These are phyloP conservation scores for Eupithecia dodoneata DNA, from an alignment of 2,888 invertebrate genomes.

Conservation along the genomic window DNA sequence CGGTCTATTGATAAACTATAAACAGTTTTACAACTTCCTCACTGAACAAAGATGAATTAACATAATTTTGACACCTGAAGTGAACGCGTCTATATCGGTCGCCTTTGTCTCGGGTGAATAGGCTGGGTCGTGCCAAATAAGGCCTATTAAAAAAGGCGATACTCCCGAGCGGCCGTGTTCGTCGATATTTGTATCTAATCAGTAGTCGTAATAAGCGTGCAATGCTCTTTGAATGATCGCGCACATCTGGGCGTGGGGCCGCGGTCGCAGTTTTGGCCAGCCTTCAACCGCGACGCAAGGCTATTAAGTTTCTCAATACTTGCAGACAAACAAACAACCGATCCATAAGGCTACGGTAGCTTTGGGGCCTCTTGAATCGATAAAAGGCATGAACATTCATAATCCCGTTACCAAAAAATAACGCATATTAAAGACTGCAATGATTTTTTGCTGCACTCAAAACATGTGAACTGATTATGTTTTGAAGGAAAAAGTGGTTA, in stretches of 20 bases:
- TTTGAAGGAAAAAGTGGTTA: constrained; percentile 64
- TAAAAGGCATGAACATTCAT: constrained; percentile 20
- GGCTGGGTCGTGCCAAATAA: constrained; percentile 46
- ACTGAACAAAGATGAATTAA: constrained; percentile 59
- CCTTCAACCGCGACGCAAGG: constrained; percentile 78
- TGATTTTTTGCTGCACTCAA: constrained; percentile 49
- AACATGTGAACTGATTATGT: constrained; percentile 70
- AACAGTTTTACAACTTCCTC: constrained; percentile 78
- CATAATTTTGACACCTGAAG: constrained; percentile 46
- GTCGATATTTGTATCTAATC: constrained; percentile 58
- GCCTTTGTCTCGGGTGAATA: constrained; percentile 45
- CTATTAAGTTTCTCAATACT: constrained; percentile 74
- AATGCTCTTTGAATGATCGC: constrained; percentile 59
- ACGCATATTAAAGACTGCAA: constrained; percentile 37
- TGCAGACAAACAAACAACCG: constrained; percentile 62
- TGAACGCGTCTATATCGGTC: constrained; percentile 48
- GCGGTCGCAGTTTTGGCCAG: constrained; percentile 68
- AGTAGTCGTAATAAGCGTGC: constrained; percentile 60
- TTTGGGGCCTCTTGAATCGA: constrained; percentile 49
- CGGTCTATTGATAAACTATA: constrained; percentile 71
- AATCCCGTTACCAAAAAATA: constrained; percentile 27
- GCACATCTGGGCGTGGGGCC: constrained; percentile 61
- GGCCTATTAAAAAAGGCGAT: constrained; percentile 42
- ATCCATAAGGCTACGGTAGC: constrained; percentile 56
- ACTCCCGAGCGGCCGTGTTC: constrained; percentile 41